Percentiles rank a stretch among this genome's conserved stretches.
Evolutionary conservation across 2,888 invertebrate species (phyloP).

Genomic region (Caenorhabditis sinica): DNA sequence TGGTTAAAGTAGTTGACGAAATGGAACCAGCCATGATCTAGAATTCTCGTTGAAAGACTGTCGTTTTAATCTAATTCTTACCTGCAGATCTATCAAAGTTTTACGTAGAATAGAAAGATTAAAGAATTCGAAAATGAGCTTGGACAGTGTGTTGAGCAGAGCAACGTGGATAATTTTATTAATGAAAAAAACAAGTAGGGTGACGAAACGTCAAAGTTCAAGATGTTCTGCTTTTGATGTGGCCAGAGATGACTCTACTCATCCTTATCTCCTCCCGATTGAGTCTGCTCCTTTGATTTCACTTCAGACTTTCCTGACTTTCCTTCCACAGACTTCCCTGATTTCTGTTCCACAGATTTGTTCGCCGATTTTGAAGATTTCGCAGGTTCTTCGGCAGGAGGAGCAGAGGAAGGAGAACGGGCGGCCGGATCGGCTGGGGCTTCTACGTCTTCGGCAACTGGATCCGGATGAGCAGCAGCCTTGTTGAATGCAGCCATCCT

Average conservation of each 20-base stretch:
- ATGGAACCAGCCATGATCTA: not conserved
- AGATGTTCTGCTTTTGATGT: not conserved
- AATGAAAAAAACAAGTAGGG: conserved; percentile 24
- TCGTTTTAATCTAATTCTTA: not conserved
- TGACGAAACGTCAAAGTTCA: conserved; percentile 17
- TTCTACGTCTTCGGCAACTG: conserved; percentile 34
- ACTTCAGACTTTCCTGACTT: not conserved
- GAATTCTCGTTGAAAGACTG: not conserved
- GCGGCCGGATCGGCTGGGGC: conserved; percentile 11
- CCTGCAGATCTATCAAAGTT: conserved; percentile 15
- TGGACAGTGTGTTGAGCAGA: not conserved
- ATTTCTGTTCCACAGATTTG: not conserved
- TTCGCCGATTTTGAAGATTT: conserved; percentile 14
- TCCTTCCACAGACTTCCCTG: not conserved
- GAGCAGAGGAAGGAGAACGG: conserved; percentile 3
- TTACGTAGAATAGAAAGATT: not conserved
- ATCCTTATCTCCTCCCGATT: conserved; percentile 6
- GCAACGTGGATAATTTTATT: conserved; percentile 8
- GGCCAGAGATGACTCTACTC: not conserved
- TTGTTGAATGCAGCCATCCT: conserved; percentile 43
- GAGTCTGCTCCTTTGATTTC: conserved; percentile 31
- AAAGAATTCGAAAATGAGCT: conserved; percentile 3
- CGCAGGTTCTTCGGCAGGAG: not conserved
- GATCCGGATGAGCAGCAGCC: conserved; percentile 17
- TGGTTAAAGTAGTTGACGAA: not conserved